Conservation (phyloP, 2,113 vertebrate genomes). For the Daboia siamensis region DNA sequence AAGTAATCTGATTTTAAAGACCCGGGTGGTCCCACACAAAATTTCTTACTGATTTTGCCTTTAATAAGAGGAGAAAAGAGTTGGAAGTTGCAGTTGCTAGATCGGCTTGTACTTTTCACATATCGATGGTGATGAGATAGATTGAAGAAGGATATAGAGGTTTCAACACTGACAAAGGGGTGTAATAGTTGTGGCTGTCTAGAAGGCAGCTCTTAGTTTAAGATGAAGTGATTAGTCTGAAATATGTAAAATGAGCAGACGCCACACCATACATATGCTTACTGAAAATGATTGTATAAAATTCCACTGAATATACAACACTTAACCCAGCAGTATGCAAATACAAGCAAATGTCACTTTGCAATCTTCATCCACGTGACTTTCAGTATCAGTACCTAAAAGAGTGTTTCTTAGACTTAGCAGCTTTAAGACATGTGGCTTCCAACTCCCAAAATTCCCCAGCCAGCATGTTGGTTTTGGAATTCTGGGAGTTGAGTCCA, state of each 20-base stretch:
- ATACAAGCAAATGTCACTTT: constrained; percentile 12
- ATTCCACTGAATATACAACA: background rate
- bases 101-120: background rate
- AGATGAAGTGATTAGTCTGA: constrained; percentile 49
- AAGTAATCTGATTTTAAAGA: background rate
- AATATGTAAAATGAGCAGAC: constrained; percentile 38
- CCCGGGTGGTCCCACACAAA: background rate
- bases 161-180: constrained; percentile 58
- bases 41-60: background rate
- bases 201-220: constrained; percentile 31
- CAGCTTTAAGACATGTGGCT: background rate
- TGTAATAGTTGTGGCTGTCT: constrained; percentile 48
- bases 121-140: background rate
- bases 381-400: background rate
- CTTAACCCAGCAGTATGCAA: background rate
- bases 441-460: background rate
- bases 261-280: constrained; percentile 9
- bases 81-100: background rate
- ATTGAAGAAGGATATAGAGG: constrained; percentile 64
- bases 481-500: background rate
- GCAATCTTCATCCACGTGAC: constrained; percentile 48
- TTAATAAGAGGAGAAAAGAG: background rate
- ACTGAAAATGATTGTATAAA: constrained; percentile 3
- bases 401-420: background rate
- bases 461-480: background rate